Evolutionary conservation across 2,888 invertebrate species (phyloP).

Genomic region (Minunthozetes semirufus): DNA sequence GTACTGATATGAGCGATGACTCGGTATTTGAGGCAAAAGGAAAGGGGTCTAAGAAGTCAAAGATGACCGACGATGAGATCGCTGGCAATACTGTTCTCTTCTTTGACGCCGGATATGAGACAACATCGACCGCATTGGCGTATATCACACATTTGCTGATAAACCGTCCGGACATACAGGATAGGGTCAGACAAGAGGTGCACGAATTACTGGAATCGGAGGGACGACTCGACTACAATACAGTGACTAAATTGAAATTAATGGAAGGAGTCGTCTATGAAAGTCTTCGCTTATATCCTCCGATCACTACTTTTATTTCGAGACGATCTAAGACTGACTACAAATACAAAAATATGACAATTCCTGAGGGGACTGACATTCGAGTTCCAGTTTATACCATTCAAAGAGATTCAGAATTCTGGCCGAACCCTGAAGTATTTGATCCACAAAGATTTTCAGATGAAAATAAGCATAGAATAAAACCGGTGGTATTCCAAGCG

Average conservation of each 20-base stretch:
- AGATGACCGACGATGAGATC: slow-evolving; percentile 34
- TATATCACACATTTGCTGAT: slow-evolving; percentile 39
- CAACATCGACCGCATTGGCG: slow-evolving; percentile 39
- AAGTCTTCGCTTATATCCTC: slow-evolving; percentile 40
- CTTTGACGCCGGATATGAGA: slow-evolving; percentile 39
- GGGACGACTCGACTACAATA: slow-evolving; percentile 39
- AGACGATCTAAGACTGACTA: slow-evolving; percentile 35
- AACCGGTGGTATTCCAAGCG: slow-evolving; percentile 38
- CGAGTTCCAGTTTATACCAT: slow-evolving; percentile 43
- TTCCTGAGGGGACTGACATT: slow-evolving; percentile 42
- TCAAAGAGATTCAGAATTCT: slow-evolving; percentile 43
- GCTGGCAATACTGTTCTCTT: slow-evolving; percentile 30
- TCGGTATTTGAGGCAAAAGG: neutral
- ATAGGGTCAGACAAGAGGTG: slow-evolving; percentile 38
- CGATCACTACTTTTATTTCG: slow-evolving; percentile 40
- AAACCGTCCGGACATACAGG: slow-evolving; percentile 38
- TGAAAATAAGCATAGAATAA: neutral
- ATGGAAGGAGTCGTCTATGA: slow-evolving; percentile 40
- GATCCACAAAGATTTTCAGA: slow-evolving; percentile 43
- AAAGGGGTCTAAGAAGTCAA: neutral
- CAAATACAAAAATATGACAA: slow-evolving; percentile 31
- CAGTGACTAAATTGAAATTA: slow-evolving; percentile 37
- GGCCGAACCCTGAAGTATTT: slow-evolving; percentile 43
- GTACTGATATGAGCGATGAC: neutral
- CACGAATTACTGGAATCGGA: neutral